Evolutionary conservation across 2,888 invertebrate genomes (phyloP).

Genomic region (Athalia cordata): DNA sequence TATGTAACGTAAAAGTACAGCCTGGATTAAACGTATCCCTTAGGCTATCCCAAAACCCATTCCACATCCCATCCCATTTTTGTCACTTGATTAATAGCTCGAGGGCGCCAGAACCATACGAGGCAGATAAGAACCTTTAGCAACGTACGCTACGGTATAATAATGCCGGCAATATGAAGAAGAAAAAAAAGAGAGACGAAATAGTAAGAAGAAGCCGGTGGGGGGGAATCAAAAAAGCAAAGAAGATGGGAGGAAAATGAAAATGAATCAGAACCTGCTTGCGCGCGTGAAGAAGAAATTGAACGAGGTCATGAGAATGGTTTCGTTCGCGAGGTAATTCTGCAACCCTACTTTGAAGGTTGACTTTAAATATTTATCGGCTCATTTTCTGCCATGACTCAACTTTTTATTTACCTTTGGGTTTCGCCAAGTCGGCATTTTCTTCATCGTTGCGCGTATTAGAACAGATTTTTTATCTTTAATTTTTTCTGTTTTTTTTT

Average conservation of each 20-base stretch:
- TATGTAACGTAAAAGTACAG: too few species aligned
- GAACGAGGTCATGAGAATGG: not conserved
- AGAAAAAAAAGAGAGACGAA: not conserved
- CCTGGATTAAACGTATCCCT: not conserved
- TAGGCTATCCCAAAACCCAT: not conserved
- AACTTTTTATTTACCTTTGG: not conserved
- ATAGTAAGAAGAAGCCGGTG: not conserved
- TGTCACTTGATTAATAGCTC: conserved; percentile 31
- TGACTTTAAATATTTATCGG: conserved; percentile 21
- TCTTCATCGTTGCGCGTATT: too few species aligned
- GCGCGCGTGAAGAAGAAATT: not conserved
- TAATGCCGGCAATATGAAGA: not conserved
- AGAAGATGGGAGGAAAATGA: not conserved
- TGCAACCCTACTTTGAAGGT: not conserved
- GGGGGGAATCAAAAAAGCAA: not conserved
- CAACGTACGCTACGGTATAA: not conserved
- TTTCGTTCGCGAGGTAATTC: not conserved
- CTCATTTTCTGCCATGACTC: not conserved
- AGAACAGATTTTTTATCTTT: too few species aligned
- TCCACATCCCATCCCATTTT: not conserved
- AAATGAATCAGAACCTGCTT: conserved; percentile 1
- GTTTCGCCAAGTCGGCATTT: not conserved
- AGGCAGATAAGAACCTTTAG: conserved; percentile 24
- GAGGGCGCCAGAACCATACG: conserved; percentile 17
- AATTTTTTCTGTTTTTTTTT: too few species aligned